Percentiles rank a stretch among this genome's conserved stretches.
These are phyloP conservation scores for Xylota segnis DNA, from an alignment of 2,888 invertebrate genomes.

Conservation along the genomic window DNA sequence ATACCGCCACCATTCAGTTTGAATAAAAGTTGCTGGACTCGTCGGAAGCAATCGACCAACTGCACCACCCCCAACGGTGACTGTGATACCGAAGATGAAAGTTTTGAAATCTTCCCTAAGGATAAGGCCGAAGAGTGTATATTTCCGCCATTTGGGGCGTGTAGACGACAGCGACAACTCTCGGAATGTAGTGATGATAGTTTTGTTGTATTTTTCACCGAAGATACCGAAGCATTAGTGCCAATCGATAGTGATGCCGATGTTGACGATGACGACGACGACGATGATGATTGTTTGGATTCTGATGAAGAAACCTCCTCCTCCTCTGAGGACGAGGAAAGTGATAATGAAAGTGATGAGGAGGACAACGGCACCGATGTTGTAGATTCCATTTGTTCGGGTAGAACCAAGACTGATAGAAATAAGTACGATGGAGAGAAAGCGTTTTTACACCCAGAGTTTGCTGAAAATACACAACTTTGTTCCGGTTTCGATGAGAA, in stretches of 20 bases:
- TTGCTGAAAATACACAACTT: constrained; percentile 50
- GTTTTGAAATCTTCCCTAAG: constrained; percentile 68
- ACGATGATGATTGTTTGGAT: constrained; percentile 42
- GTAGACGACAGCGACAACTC: constrained; percentile 75
- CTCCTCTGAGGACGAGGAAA: constrained; percentile 18
- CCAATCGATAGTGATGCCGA: constrained; percentile 47
- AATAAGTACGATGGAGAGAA: constrained; percentile 51
- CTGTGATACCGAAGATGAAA: constrained; percentile 69
- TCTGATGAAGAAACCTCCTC: constrained; percentile 27
- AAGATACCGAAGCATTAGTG: constrained; percentile 72
- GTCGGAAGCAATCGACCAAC: constrained; percentile 13
- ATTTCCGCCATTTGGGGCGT: constrained; percentile 18
- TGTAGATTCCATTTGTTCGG: constrained; percentile 59
- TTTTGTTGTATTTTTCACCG: constrained; percentile 78
- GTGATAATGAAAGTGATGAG: constrained; percentile 28
- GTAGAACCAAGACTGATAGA: constrained; percentile 69
- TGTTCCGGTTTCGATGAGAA: constrained; percentile 79
- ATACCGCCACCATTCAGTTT: constrained; percentile 61
- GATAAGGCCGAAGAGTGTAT: constrained; percentile 26
- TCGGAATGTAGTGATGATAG: constrained; percentile 80
- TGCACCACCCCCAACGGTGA: constrained; percentile 12
- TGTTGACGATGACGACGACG: constrained; percentile 60
- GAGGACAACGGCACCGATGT: constrained; percentile 56
- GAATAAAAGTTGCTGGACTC: constrained; percentile 46
- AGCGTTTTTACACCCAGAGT: constrained; percentile 1